Evolutionary conservation across 1,140 invertebrate genomes (phyloP).

Genomic region (Charaxes varanes): DNA sequence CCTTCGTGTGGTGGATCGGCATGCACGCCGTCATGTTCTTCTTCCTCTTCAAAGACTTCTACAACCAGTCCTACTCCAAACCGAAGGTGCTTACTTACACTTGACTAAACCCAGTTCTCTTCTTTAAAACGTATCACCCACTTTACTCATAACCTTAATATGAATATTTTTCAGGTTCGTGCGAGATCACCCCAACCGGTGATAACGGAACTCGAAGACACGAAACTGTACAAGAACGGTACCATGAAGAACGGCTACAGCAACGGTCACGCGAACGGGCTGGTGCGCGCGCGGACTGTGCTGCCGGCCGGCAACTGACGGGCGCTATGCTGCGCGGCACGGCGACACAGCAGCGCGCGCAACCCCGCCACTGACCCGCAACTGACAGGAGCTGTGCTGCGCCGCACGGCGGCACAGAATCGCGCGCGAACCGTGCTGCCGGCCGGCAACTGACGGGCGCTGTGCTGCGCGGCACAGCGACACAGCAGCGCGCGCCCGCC

Average conservation of each 20-base stretch:
- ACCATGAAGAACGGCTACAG: constrained; percentile 51
- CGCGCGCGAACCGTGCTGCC: constrained; percentile 59
- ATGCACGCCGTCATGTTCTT: constrained; percentile 94
- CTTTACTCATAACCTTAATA: background rate
- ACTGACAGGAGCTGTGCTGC: no score
- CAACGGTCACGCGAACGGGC: constrained; percentile 50
- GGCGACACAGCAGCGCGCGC: no score
- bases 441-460: constrained; percentile 66
- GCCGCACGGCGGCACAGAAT: constrained; percentile 37
- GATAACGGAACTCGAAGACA: constrained; percentile 31
- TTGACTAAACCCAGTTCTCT: background rate
- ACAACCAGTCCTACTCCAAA: constrained; percentile 86
- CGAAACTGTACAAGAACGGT: constrained; percentile 50
- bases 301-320: constrained; percentile 65
- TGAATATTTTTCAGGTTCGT: constrained; percentile 27
- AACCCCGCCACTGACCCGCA: no score
- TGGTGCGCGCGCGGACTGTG: constrained; percentile 50
- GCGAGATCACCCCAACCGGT: constrained; percentile 38
- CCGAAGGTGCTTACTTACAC: constrained; percentile 38
- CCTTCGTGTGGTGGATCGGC: constrained; percentile 91
- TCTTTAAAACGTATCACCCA: background rate
- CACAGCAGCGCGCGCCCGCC: no score
- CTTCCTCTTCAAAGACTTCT: constrained; percentile 94
- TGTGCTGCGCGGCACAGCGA: no score
- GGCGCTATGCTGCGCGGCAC: no score